Evolutionary conservation across 2,113 vertebrate genomes (phyloP), one percentile per base, ranked within the genome.

Genomic region (Paraplagusia blochii): DNA sequence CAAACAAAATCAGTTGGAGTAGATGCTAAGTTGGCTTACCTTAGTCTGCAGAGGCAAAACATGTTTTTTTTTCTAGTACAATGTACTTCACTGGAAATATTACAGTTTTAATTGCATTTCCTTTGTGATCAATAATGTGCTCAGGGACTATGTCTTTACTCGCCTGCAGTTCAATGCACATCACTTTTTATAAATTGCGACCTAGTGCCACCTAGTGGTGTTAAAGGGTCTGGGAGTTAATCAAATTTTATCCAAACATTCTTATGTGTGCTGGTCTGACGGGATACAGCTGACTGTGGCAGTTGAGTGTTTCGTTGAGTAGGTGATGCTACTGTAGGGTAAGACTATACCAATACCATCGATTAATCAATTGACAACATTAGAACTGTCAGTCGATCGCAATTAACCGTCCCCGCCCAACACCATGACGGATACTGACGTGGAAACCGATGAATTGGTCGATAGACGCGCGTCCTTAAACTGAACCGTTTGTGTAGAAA

Each of bases 161-260:
- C 22, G 2, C 6, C 22, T 29, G 22, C 22, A 29, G 22, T 29
- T 29, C 6, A 4, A 29, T n/a, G 6, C 13, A 51, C 8, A 39
- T 5, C 51, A 42, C 42, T 39, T n/a, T 35, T 53, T 49, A 50
- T 18, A 38, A n/a, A 33, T 11, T 47, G 76, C 73, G 43, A 60
- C 49, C 33, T n/a, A n/a, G 38, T 49, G 80, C 83, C 87, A 78
- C 33, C 87, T 86, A 55, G 70, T 87, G 87, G 80, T 12, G 39
- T 22, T 51, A 10, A 38, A 15, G 11, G 11, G 11, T 49, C 19
- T 10, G 35, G 22, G 22, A 29, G 22, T 29, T 29, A 29, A 29
- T 29, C 2, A 2, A 29, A 29, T 29, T 29, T 29, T 29, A 29
- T 6, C n/a, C n/a, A n/a, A n/a, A 29, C 22, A 4, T 29, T 29